Evolutionary conservation across 2,797 vertebrate species (phyloP).

Genomic region (Hoplostethus atlanticus): DNA sequence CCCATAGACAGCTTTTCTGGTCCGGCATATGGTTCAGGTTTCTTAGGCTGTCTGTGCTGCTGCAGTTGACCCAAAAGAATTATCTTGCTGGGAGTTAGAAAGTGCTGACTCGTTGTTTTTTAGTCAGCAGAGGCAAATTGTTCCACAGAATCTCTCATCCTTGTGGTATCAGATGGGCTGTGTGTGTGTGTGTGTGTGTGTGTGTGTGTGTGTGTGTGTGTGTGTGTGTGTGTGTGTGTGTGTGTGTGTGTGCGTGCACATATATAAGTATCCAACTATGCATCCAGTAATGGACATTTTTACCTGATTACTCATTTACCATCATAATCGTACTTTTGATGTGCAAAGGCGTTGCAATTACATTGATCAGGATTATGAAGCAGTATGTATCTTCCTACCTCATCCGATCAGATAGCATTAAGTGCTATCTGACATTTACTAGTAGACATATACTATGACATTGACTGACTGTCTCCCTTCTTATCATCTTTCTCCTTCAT

Average conservation of each 20-base stretch:
- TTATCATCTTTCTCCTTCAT: neutral
- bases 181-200: neutral
- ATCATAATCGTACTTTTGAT: no score
- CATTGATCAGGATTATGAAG: no score
- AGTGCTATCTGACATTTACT: no score
- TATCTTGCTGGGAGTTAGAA: constrained; percentile 23
- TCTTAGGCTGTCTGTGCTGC: constrained; percentile 1
- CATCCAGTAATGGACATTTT: no score
- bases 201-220: constrained; percentile 16
- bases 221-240: constrained; percentile 14
- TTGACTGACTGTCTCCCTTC: neutral
- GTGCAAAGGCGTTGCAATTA: no score
- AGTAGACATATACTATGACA: no score
- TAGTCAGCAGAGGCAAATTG: constrained; percentile 17
- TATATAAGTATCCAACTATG: no score
- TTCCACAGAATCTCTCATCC: constrained; percentile 17
- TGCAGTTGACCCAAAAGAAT: constrained; percentile 22
- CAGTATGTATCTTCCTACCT: no score
- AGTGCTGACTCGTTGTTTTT: constrained; percentile 49
- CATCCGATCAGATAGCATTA: no score
- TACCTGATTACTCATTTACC: no score
- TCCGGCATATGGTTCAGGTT: constrained; percentile 32
- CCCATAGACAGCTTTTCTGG: constrained; percentile 20
- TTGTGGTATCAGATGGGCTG: neutral
- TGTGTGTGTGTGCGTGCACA: constrained; percentile 5